Evolutionary conservation across 1,140 invertebrate species (phyloP), one percentile per base, ranked within the genome.

Genomic region (Metaphire vulgaris): DNA sequence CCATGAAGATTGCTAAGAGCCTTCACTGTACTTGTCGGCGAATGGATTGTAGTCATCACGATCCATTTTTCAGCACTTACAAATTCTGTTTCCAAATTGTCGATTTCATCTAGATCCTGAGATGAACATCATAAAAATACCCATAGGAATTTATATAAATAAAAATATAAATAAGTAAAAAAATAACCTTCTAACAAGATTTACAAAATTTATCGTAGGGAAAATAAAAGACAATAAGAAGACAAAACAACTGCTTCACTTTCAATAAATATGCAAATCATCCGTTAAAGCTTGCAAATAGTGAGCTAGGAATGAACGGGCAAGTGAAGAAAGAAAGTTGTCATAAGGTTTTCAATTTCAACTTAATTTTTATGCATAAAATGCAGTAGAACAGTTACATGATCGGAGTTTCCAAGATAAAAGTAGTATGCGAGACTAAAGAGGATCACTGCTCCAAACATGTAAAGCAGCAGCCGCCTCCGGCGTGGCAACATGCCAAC

Each of bases 41-140:
- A 15, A 26, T 77, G 33, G 15, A 80, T 80, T 31, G 78, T 77
- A 14, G 80, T 81, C 29, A 79, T 69, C 26, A 81, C 75, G 15
- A 81, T 78, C 79, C 78, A 81, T 71, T 79, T 81, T 28, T 56
- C 41, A 6, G 21, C 21, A 21, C 21, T 56, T 6, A 56, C 41
- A 56, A 56, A 6, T 21, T 56, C 41, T 56, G 41, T 12, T 21
- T 56, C 41, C 21, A 56, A 56, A 21, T 6, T 21, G 21, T 56
- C 21, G 6, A 56, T 56, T 56, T 56, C 41, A 6, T 56, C 41
- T 12, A 56, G 41, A 56, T 56, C 41, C 41, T 56, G 21, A 56
- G 6, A 56, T 56, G 21, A 56, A 56, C n/a, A n/a, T n/a, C n/a
- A n/a, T n/a, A n/a, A n/a, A n/a, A n/a, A n/a, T n/a, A n/a, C n/a